phyloP scores from a whole-genome alignment of 1,140 invertebrate species.

The Drosophila pruinosa region DNA sequence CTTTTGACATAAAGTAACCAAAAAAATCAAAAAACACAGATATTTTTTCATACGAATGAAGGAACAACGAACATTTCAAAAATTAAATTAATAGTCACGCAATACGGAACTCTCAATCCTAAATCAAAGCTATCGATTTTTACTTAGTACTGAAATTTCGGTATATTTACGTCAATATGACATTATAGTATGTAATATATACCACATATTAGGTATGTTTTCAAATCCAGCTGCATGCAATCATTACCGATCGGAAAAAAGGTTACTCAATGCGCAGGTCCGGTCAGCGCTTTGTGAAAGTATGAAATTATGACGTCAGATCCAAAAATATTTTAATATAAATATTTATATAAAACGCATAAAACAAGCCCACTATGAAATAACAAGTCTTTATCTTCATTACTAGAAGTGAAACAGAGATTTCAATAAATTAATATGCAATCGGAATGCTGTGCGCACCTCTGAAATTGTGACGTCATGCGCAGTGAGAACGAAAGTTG shows the following conservation, averaged over 20 bases:
- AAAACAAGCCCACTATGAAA: not conserved
- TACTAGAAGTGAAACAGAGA: not conserved
- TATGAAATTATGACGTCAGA: slow-evolving; percentile 15
- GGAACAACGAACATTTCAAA: no score
- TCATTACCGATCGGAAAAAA: not conserved
- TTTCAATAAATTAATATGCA: not conserved
- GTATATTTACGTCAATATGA: no score
- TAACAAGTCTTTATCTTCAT: not conserved
- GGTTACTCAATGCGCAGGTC: slow-evolving; percentile 11
- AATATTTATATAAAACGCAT: not conserved
- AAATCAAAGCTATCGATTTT: no score
- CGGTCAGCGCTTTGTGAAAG: not conserved
- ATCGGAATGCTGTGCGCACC: not conserved
- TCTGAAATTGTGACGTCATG: slow-evolving; percentile 34
- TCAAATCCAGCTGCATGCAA: not conserved
- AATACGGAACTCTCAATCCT: no score
- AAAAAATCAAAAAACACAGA: no score
- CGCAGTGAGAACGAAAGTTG: slow-evolving; percentile 31
- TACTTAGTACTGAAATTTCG: no score
- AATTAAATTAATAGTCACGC: no score
- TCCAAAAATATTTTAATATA: not conserved
- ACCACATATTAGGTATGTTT: not conserved
- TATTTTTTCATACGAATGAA: no score
- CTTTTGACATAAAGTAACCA: no score
- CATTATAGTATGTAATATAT: no score